Conservation (phyloP, 2,888 invertebrate species). For the Lithophane ornitopus region DNA sequence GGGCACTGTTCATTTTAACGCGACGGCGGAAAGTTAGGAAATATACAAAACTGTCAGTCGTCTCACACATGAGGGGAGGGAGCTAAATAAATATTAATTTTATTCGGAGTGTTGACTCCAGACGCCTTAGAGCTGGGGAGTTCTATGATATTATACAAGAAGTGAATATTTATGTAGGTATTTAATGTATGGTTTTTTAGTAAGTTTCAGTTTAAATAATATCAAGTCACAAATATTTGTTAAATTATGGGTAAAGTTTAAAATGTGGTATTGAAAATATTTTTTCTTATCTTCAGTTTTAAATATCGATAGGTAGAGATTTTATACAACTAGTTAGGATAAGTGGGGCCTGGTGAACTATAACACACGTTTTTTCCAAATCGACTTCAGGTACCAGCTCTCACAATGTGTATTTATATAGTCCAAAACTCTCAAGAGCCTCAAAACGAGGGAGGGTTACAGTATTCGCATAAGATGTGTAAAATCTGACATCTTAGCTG, state of each 20-base stretch:
- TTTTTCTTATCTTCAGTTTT: background rate
- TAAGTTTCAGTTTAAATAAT: background rate
- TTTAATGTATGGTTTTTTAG: background rate
- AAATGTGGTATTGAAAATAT: background rate
- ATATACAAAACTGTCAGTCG: conserved; percentile 32
- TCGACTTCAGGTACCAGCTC: no score
- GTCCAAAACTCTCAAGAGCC: no score
- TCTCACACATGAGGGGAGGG: background rate
- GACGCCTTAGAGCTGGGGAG: background rate
- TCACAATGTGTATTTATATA: background rate
- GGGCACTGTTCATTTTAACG: conserved; percentile 7
- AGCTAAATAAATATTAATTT: conserved; percentile 35
- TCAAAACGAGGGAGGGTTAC: no score
- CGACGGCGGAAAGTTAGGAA: conserved; percentile 8
- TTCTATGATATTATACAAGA: background rate
- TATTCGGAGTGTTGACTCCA: conserved; percentile 10
- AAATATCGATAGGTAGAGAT: background rate
- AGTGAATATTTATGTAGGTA: background rate
- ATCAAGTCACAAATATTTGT: no score
- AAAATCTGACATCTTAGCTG: no score
- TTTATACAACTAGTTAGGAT: background rate
- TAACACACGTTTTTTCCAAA: background rate
- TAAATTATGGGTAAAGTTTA: no score
- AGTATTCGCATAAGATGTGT: no score
- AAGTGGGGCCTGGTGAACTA: background rate